Conservation (phyloP, 2,113 vertebrate species). For the Oreochromis spilurus region DNA sequence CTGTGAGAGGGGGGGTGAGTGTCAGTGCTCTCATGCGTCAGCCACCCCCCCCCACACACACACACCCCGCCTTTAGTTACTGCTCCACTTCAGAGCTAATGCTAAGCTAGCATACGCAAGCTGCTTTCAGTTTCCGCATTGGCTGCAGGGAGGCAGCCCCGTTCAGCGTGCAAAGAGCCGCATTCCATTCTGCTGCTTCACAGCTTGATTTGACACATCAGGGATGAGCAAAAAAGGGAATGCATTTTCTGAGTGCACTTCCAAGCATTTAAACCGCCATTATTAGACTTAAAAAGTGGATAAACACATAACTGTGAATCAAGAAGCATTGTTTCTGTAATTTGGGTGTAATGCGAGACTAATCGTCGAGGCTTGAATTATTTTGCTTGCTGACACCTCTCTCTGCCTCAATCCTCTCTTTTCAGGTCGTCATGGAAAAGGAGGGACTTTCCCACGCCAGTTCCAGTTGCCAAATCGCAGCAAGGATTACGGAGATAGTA, state of each 20-base stretch:
- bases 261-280: background rate
- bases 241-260: background rate
- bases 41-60: slow-evolving; percentile 50
- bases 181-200: background rate
- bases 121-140: slow-evolving; percentile 12
- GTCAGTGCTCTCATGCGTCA: slow-evolving; percentile 50
- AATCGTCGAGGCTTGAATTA: background rate
- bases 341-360: background rate
- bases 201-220: background rate
- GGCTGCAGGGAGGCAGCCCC: slow-evolving; percentile 10
- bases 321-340: background rate
- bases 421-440: slow-evolving; percentile 81
- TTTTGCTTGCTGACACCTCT: background rate
- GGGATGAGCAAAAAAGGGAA: background rate
- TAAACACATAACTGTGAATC: rapidly evolving
- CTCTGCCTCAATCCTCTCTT: slow-evolving; percentile 33
- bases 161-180: background rate
- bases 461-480: slow-evolving; percentile 83
- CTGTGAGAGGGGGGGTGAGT: background rate
- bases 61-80: slow-evolving; percentile 58
- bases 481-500: slow-evolving; percentile 88
- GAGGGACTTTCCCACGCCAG: slow-evolving; percentile 87
- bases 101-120: slow-evolving; percentile 34
- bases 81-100: slow-evolving; percentile 35
- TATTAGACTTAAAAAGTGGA: background rate